These are phyloP conservation scores for Promerops cafer DNA, from an alignment of 2,113 vertebrate species.

Conservation along the genomic window DNA sequence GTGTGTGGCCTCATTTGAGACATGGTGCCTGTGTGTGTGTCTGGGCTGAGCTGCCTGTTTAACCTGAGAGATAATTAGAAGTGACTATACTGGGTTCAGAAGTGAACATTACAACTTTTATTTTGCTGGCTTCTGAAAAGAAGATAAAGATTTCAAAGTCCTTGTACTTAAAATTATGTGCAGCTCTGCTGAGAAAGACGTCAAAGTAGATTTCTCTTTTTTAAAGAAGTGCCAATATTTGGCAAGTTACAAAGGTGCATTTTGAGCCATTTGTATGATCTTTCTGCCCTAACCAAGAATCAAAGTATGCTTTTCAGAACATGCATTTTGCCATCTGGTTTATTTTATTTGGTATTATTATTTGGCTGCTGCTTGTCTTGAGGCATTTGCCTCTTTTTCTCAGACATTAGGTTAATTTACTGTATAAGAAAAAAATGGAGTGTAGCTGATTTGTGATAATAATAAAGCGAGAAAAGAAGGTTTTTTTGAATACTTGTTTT, in stretches of 20 bases:
- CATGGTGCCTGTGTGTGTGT: neutral
- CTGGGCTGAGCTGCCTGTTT: neutral
- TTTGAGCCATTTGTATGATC: neutral
- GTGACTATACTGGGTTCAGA: neutral
- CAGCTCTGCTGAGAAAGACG: neutral
- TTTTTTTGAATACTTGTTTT: neutral
- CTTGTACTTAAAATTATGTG: neutral
- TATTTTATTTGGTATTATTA: neutral
- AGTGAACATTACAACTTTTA: neutral
- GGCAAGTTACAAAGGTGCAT: neutral
- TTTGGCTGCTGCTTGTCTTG: neutral
- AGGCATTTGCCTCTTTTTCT: neutral
- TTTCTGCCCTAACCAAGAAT: neutral
- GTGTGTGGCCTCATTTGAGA: too few relatives aligned
- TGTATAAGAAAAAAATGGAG: neutral
- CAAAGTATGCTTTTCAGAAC: neutral
- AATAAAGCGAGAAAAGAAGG: neutral
- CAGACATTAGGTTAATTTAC: neutral
- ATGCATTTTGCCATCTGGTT: neutral
- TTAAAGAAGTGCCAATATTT: neutral
- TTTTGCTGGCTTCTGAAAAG: neutral
- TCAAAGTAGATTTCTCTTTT: neutral
- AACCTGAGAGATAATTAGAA: neutral
- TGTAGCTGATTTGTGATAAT: neutral
- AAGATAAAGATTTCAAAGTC: neutral